Evolutionary conservation across 2,797 vertebrate genomes (phyloP).

Genomic region (Peromyscus attwateri): DNA sequence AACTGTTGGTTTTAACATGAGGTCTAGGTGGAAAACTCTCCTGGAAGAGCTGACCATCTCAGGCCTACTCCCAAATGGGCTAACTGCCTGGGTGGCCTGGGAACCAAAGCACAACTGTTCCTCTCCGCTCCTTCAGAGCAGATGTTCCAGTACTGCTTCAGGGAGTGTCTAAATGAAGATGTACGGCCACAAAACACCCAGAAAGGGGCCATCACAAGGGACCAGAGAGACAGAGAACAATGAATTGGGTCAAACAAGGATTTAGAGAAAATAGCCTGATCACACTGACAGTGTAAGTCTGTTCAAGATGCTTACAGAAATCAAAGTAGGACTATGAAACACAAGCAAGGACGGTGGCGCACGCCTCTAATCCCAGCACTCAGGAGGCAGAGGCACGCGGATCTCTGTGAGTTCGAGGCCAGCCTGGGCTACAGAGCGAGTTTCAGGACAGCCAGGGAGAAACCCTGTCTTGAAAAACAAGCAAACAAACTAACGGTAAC

Average conservation of each 20-base stretch:
- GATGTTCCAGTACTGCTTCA: background rate
- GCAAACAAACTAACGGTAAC: background rate
- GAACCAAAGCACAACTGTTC: background rate
- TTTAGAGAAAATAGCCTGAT: background rate
- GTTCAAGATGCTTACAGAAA: constrained; percentile 45
- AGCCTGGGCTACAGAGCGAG: background rate
- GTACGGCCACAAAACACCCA: background rate
- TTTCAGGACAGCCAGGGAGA: background rate
- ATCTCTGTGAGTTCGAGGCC: background rate
- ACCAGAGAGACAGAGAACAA: constrained; percentile 1
- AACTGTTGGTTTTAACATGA: background rate
- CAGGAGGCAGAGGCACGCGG: background rate
- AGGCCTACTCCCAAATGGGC: background rate
- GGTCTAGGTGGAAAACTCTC: background rate
- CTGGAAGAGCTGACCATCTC: background rate
- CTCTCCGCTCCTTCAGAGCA: background rate
- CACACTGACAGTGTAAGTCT: background rate
- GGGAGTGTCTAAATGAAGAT: background rate
- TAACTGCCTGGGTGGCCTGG: background rate
- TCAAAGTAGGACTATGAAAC: background rate
- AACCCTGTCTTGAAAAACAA: background rate
- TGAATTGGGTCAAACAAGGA: background rate
- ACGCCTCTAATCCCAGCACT: background rate
- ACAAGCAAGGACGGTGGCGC: background rate
- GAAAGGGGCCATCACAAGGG: background rate